These are phyloP conservation scores for Drosophila demipolita DNA, from an alignment of 2,888 invertebrate genomes.

Conservation along the genomic window DNA sequence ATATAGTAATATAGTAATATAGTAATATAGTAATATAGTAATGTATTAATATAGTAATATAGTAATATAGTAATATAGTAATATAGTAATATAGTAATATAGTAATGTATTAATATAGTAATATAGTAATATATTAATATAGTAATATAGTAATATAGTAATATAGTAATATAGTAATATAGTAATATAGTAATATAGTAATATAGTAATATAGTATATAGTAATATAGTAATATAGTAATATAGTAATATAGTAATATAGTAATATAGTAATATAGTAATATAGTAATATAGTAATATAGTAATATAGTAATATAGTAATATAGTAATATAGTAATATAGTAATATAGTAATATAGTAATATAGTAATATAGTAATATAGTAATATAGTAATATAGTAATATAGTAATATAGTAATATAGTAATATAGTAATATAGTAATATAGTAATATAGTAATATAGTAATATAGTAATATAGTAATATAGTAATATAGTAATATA, in stretches of 20 bases:
- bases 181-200: too few species aligned
- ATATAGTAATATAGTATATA: too few species aligned
- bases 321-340: too few species aligned
- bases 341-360: background rate
- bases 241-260: too few species aligned
- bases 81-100: background rate
- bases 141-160: too few species aligned
- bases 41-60: background rate
- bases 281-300: too few species aligned
- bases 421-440: background rate
- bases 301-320: too few species aligned
- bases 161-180: too few species aligned
- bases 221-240: too few species aligned
- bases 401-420: background rate
- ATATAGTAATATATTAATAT: background rate
- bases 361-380: too few species aligned
- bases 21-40: constrained; percentile 1
- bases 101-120: background rate
- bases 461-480: background rate
- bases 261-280: too few species aligned
- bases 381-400: background rate
- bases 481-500: constrained; percentile 1
- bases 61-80: constrained; percentile 1
- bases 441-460: background rate
- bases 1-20: background rate